Evolutionary conservation across 2,888 invertebrate genomes (phyloP), one percentile per base, ranked within the genome.

Genomic region (Drosophila demipolita): DNA sequence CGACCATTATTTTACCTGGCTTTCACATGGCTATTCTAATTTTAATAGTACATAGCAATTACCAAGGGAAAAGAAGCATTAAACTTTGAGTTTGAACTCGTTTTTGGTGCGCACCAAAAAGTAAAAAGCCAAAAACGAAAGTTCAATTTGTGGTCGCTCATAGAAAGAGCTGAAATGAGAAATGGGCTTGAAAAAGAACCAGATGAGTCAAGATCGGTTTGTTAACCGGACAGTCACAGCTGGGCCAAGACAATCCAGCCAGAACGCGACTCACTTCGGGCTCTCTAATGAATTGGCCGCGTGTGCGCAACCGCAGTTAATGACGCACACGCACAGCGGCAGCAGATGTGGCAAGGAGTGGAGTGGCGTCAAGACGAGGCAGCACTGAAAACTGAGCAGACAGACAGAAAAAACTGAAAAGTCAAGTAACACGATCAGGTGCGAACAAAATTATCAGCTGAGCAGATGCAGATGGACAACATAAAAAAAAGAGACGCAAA

Each of bases 361-460:
- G 20, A 64, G 20, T 45, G 20, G 9, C 26, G 26, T 26, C 26
- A 26, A n/a, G 38, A n/a, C 4, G 40, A 1, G 40, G 40, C 40
- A 52, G 54, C 11, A 26, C 17, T n/a, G 57, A 58, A 64, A 26
- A 26, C 12, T 17, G 49, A 62, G 55, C 42, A 65, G 50, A 66
- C 49, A 32, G 48, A 29, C 29, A 5, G 26, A 26, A 55, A 66
- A 55, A 67, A 40, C 42, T 52, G 49, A 48, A 74, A 88, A 84
- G 59, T 52, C 75, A 72, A 76, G 89, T 82, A 87, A 87, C 87
- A 80, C 87, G 90, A 89, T 87, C 87, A 87, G 87, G 87, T 87
- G 90, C 90, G 87, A 90, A 87, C 90, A 77, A 90, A 90, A 84
- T 90, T 80, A 87, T 87, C 90, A 80, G 74, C 58, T 29, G 52